phyloP scores from a whole-genome alignment of 1,140 invertebrate species.

The Neodiprion virginianus region DNA sequence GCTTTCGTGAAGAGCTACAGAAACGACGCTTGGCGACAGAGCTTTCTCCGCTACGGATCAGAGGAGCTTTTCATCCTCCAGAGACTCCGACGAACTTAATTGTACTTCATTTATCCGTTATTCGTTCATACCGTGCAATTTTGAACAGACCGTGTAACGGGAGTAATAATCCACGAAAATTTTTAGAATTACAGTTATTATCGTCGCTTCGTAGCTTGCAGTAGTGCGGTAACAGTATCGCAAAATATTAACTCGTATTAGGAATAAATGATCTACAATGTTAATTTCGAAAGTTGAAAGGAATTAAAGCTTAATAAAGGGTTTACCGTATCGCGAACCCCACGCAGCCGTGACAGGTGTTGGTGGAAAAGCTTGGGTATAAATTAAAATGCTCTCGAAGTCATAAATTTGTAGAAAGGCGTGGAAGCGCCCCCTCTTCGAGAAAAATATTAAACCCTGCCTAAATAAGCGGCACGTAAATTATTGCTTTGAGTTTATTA shows the following conservation, averaged over 20 bases:
- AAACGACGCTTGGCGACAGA: not conserved
- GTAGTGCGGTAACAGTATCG: no score
- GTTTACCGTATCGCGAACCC: no score
- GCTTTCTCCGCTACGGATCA: slow-evolving; percentile 1
- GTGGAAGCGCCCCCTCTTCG: not conserved
- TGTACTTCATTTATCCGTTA: not conserved
- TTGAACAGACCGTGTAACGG: not conserved
- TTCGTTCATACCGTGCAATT: not conserved
- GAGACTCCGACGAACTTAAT: not conserved
- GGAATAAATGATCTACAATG: no score
- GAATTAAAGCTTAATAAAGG: no score
- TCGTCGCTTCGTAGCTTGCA: no score
- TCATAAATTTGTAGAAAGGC: not conserved
- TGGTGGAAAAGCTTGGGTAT: not conserved
- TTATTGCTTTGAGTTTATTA: not conserved
- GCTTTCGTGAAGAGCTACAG: not conserved
- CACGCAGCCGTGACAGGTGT: not conserved
- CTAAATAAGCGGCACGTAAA: slow-evolving; percentile 1
- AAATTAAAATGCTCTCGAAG: slow-evolving; percentile 5
- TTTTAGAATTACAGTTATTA: not conserved
- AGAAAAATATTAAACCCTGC: slow-evolving; percentile 1
- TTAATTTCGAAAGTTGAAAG: no score
- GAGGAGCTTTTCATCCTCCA: not conserved
- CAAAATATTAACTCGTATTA: no score
- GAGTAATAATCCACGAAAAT: not conserved